A percentile compares a stretch with the other conserved stretches of the same genome.
These are phyloP conservation scores for Dasysyrphus albostriatus DNA, from an alignment of 2,888 invertebrate genomes.

Conservation along the genomic window DNA sequence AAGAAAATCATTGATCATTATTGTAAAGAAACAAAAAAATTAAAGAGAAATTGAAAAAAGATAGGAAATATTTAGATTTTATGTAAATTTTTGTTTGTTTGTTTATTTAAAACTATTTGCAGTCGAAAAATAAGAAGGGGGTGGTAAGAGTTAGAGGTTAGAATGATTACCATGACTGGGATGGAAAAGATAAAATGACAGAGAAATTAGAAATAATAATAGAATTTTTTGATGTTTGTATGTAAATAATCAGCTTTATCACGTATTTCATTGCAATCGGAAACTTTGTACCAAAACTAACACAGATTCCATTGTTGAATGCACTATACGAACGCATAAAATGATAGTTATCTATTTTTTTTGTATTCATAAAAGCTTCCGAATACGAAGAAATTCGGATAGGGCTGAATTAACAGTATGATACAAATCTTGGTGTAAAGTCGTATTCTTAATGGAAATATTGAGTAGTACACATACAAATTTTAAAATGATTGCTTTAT, in stretches of 20 bases:
- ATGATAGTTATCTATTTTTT: no score
- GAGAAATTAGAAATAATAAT: background rate
- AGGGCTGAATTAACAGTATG: background rate
- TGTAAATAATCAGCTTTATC: no score
- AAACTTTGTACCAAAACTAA: no score
- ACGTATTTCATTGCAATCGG: no score
- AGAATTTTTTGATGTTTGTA: background rate
- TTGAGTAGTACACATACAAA: constrained; percentile 32
- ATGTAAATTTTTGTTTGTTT: background rate
- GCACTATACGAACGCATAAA: no score
- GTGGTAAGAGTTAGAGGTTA: background rate
- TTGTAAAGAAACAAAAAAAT: constrained; percentile 62
- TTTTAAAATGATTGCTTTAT: no score
- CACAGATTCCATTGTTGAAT: no score
- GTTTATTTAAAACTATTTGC: constrained; percentile 18
- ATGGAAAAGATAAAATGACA: background rate
- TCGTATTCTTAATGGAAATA: constrained; percentile 35
- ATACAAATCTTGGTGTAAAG: background rate
- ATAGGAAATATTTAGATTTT: constrained; percentile 38
- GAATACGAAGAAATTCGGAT: no score
- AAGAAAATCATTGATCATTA: constrained; percentile 69
- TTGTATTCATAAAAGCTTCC: no score
- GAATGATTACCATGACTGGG: constrained; percentile 3
- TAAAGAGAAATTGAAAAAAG: constrained; percentile 46
- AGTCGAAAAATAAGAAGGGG: constrained; percentile 6